Conservation (phyloP, 92 coral and sea anemone genomes). For the Palythoa grandiflora region DNA sequence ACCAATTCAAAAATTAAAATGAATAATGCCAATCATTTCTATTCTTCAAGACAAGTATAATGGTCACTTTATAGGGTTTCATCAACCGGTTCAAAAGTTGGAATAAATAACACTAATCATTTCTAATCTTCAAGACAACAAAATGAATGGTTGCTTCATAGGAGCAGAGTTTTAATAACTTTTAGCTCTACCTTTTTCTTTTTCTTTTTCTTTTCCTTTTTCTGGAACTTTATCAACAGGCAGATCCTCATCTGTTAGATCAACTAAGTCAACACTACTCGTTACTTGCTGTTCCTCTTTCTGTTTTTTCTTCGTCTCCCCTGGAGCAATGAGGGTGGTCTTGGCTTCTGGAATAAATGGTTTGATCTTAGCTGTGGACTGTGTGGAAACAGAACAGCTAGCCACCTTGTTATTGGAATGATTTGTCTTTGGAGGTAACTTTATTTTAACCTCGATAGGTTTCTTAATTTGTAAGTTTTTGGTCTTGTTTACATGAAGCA, state of each 20-base stretch:
- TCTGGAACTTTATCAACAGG: slow-evolving; percentile 18
- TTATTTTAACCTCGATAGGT: not conserved
- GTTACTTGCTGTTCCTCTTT: slow-evolving; percentile 1
- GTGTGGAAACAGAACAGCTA: slow-evolving; percentile 18
- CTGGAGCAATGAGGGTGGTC: slow-evolving; percentile 17
- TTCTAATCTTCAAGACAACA: too few species aligned
- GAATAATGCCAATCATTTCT: too few species aligned
- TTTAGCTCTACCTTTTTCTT: not conserved
- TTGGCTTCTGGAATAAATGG: slow-evolving; percentile 18
- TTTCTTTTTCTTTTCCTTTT: slow-evolving; percentile 2
- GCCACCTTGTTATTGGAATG: not conserved
- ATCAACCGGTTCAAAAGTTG: too few species aligned
- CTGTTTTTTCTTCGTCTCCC: not conserved
- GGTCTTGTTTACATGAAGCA: not conserved
- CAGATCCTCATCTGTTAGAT: slow-evolving; percentile 23
- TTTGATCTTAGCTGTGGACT: slow-evolving; percentile 30
- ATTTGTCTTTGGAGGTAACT: not conserved
- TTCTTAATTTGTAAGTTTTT: slow-evolving; percentile 15
- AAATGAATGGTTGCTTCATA: not conserved
- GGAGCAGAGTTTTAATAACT: not conserved
- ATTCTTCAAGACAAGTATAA: too few species aligned
- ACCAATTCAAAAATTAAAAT: too few species aligned
- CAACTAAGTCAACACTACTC: slow-evolving; percentile 33
- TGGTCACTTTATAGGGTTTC: too few species aligned
- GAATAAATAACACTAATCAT: too few species aligned